A percentile compares a stretch with the other conserved stretches of the same genome.
These are phyloP conservation scores for Scaptomyza reducta DNA, from an alignment of 2,888 invertebrate species.

Conservation along the genomic window DNA sequence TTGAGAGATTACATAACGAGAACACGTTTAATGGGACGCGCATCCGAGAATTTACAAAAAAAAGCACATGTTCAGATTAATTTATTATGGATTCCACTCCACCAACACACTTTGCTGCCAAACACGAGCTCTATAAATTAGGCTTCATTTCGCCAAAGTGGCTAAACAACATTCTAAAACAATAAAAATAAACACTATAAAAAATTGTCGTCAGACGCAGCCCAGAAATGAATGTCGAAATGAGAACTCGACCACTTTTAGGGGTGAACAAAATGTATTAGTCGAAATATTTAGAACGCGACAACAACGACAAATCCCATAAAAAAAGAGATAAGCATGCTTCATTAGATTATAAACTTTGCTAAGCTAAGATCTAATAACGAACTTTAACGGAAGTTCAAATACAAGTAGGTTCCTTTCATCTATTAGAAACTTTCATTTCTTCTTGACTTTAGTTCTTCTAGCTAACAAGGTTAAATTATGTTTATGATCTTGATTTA, in stretches of 20 bases:
- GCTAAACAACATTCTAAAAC: constrained; percentile 77
- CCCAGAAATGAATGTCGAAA: constrained; percentile 53
- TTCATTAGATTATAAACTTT: constrained; percentile 21
- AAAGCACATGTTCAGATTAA: constrained; percentile 22
- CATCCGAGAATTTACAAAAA: constrained; percentile 23
- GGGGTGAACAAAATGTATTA: constrained; percentile 45
- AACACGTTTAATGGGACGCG: constrained; percentile 27
- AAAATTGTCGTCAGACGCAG: constrained; percentile 21
- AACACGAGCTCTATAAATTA: constrained; percentile 63
- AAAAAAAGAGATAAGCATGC: constrained; percentile 19
- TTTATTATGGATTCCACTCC: constrained; percentile 57
- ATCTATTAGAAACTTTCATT: neutral
- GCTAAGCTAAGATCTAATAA: neutral
- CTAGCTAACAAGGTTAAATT: constrained; percentile 7
- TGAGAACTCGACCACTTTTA: constrained; percentile 39
- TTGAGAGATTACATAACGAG: constrained; percentile 44
- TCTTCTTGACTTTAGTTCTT: neutral
- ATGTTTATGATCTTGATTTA: constrained; percentile 14
- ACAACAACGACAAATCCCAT: constrained; percentile 11
- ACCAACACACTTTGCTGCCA: constrained; percentile 53
- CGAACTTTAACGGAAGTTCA: constrained; percentile 3
- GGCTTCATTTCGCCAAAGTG: constrained; percentile 56
- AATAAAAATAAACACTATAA: constrained; percentile 67
- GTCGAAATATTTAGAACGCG: constrained; percentile 4
- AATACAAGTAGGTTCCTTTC: neutral